These are phyloP conservation scores for Sympetrum striolatum DNA, from an alignment of 2,888 invertebrate genomes.

Conservation along the genomic window DNA sequence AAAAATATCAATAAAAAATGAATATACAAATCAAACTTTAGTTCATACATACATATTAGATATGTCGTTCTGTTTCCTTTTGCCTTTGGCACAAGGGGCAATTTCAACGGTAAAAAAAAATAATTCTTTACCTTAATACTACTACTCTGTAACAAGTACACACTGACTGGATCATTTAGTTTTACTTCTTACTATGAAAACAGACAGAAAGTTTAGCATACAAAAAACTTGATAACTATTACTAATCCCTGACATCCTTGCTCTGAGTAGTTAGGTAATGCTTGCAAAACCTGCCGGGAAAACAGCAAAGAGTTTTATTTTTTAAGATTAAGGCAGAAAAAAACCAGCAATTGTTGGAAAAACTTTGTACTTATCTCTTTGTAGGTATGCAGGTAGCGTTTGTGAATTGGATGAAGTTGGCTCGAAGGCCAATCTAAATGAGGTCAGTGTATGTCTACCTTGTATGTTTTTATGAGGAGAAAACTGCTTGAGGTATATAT, in stretches of 20 bases:
- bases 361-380: constrained; percentile 42
- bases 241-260: constrained; percentile 40
- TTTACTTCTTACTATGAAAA: constrained; percentile 39
- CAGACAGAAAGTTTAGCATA: constrained; percentile 38
- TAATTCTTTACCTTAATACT: constrained; percentile 44
- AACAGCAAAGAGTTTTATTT: constrained; percentile 14
- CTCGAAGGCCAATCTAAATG: constrained; percentile 13
- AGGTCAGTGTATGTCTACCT: constrained; percentile 1
- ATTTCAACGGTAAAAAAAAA: constrained; percentile 44
- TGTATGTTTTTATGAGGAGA: constrained; percentile 9
- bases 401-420: constrained; percentile 35
- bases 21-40: constrained; percentile 36
- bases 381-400: constrained; percentile 19
- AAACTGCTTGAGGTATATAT: constrained; percentile 41
- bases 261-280: constrained; percentile 34
- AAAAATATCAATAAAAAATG: constrained; percentile 40
- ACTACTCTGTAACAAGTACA: constrained; percentile 44
- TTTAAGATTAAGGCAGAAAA: constrained; percentile 11
- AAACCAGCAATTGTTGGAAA: constrained; percentile 9
- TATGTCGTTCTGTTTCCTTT: constrained; percentile 39
- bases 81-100: constrained; percentile 42
- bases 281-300: constrained; percentile 21
- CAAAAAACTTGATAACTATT: constrained; percentile 39
- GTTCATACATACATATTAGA: constrained; percentile 43
- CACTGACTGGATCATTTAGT: constrained; percentile 39